Evolutionary conservation across 2,797 vertebrate species (phyloP), one percentile per base, ranked within the genome.

Genomic region (Tauraco hartlaubi): DNA sequence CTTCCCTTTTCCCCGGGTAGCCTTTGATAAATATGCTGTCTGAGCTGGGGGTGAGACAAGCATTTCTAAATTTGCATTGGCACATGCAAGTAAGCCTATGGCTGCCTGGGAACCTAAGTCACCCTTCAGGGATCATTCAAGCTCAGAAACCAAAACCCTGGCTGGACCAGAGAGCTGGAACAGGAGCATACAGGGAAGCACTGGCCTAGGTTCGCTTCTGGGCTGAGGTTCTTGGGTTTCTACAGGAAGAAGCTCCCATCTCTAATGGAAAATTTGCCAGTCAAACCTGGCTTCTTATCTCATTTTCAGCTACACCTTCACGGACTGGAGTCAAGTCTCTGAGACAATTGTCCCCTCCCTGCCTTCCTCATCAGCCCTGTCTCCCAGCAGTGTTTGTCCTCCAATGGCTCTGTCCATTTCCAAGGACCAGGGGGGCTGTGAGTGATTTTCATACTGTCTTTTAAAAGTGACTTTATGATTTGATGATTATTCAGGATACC

Each of bases 151-250:
- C 54, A 79, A 61, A 79, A 17, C 14, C 20, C n/a, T 44, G n/a
- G 28, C 46, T 35, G 54, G 33, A 46, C 39, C 28, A 31, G 37
- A 33, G 9, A 16, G 15, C 3, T 3, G 23, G 69, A 91, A 33
- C 23, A 62, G 18, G 37, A 63, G 13, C 3, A 0, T 16, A 17
- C 0, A 0, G 29, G 25, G 39, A 83, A 41, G 39, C 15, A 6
- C 63, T 56, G 28, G 8, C 46, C 11, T 21, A 11, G 46, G 33
- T 20, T 26, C 5, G 13, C 8, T 75, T 69, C 37, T 46, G 39
- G 20, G 20, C 25, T 29, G 52, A 26, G 9, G 18, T 46, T 56
- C 56, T 55, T 31, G 49, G 12, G 17, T 51, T 80, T 68, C 44
- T 62, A 23, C 15, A 56, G 10, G 21, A 37, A 62, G 18, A 14